Conservation (phyloP, 1,140 invertebrate species). For the Drosophila carrolli region DNA sequence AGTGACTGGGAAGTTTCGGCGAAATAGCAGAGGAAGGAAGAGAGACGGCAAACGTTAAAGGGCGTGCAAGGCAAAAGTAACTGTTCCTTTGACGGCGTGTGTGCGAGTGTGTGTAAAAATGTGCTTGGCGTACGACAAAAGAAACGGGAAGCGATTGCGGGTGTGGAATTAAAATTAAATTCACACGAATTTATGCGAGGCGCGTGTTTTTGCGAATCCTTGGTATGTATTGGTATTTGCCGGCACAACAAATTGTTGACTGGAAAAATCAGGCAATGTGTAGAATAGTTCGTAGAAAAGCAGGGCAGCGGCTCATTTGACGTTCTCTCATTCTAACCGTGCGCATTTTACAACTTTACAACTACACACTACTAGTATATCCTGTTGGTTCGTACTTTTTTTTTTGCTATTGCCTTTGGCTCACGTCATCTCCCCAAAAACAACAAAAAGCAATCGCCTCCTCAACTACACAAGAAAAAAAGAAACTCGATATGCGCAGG, state of each 20-base stretch:
- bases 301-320: conserved; percentile 20
- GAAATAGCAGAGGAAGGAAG: conserved; percentile 30
- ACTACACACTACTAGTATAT: conserved; percentile 25
- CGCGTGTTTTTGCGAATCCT: conserved; percentile 52
- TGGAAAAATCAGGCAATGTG: conserved; percentile 25
- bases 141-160: conserved; percentile 49
- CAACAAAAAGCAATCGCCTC: conserved; percentile 53
- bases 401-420: conserved; percentile 56
- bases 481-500: background rate
- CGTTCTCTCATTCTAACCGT: conserved; percentile 16
- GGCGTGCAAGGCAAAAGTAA: conserved; percentile 69
- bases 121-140: conserved; percentile 40
- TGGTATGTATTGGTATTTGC: conserved; percentile 55
- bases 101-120: conserved; percentile 50
- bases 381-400: conserved; percentile 38
- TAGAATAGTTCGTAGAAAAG: conserved; percentile 20
- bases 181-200: conserved; percentile 63
- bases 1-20: conserved; percentile 21
- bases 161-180: conserved; percentile 69
- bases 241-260: conserved; percentile 55
- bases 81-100: conserved; percentile 49
- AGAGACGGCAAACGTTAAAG: conserved; percentile 46
- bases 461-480: conserved; percentile 23
- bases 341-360: conserved; percentile 37
- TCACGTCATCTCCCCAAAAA: conserved; percentile 68